A percentile compares a stretch with the other conserved stretches of the same genome.
Evolutionary conservation across 2,797 vertebrate genomes (phyloP).

Genomic region (Oreonectes daqikongensis): DNA sequence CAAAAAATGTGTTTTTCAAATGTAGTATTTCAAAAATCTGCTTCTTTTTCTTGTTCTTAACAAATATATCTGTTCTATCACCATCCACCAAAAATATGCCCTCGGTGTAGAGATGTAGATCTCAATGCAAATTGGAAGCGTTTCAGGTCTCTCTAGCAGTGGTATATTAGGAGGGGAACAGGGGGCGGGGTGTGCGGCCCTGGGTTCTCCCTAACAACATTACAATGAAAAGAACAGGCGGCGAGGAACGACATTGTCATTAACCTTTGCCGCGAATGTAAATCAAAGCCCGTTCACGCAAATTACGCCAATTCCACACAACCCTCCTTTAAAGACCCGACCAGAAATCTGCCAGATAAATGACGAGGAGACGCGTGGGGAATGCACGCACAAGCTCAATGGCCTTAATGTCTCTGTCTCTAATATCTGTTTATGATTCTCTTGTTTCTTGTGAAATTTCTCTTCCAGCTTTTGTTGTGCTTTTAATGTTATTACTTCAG

Average conservation of each 20-base stretch:
- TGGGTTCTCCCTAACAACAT: slow-evolving; percentile 78
- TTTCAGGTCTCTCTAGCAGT: slow-evolving; percentile 53
- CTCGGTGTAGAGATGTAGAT: slow-evolving; percentile 21
- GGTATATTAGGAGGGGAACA: slow-evolving; percentile 38
- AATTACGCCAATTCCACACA: slow-evolving; percentile 79
- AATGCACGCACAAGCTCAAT: background rate
- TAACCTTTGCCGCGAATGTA: slow-evolving; percentile 86
- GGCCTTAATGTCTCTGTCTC: slow-evolving; percentile 34
- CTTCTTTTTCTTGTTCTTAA: background rate
- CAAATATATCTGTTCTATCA: slow-evolving; percentile 12
- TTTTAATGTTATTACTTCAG: background rate
- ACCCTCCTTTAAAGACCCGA: slow-evolving; percentile 64
- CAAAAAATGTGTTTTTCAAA: background rate
- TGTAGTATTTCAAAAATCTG: background rate
- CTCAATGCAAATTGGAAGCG: slow-evolving; percentile 43
- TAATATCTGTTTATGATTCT: slow-evolving; percentile 44
- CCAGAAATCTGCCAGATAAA: slow-evolving; percentile 65
- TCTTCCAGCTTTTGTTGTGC: background rate
- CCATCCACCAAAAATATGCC: background rate
- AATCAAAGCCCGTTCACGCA: slow-evolving; percentile 82
- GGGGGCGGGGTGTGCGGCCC: slow-evolving; percentile 60
- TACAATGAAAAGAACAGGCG: slow-evolving; percentile 85
- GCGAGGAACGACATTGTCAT: slow-evolving; percentile 82
- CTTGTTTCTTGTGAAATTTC: slow-evolving; percentile 24
- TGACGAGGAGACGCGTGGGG: slow-evolving; percentile 48